These are phyloP conservation scores for Phenacoccus solenopsis DNA, from an alignment of 1,140 invertebrate species.

Conservation along the genomic window DNA sequence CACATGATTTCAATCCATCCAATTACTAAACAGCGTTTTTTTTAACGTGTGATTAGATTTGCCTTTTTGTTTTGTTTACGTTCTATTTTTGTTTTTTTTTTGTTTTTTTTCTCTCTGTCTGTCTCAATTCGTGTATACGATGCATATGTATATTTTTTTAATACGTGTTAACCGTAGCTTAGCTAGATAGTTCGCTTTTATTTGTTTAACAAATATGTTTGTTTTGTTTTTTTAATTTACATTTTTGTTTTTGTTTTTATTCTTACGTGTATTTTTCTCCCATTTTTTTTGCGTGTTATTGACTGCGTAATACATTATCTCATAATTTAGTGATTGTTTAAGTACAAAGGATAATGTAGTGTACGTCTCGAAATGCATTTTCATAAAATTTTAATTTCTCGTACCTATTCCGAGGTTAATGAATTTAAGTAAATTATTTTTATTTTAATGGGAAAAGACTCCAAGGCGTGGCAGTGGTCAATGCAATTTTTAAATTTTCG, in stretches of 20 bases:
- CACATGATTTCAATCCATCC: constrained; percentile 23
- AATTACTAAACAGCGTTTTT: constrained; percentile 20
- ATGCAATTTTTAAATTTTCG: too few relatives aligned
- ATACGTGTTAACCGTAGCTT: constrained; percentile 10
- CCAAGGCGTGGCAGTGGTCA: too few relatives aligned
- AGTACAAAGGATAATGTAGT: neutral
- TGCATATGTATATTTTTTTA: neutral
- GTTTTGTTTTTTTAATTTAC: constrained; percentile 6
- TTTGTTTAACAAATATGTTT: constrained; percentile 8
- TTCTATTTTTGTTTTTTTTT: neutral
- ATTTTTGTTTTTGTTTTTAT: constrained; percentile 13
- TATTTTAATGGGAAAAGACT: too few relatives aligned
- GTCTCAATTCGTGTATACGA: neutral
- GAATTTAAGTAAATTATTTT: too few relatives aligned
- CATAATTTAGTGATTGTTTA: neutral
- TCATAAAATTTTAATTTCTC: too few relatives aligned
- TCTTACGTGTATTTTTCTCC: constrained; percentile 17
- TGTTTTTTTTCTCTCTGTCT: neutral
- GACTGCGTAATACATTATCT: neutral
- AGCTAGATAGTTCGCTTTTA: constrained; percentile 1
- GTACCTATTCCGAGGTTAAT: too few relatives aligned
- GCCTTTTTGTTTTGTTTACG: neutral
- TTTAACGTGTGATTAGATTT: neutral
- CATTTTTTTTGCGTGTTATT: constrained; percentile 17
- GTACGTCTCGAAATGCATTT: too few relatives aligned